These are phyloP conservation scores for Channa maculata DNA, from an alignment of 2,113 vertebrate species.

Conservation along the genomic window DNA sequence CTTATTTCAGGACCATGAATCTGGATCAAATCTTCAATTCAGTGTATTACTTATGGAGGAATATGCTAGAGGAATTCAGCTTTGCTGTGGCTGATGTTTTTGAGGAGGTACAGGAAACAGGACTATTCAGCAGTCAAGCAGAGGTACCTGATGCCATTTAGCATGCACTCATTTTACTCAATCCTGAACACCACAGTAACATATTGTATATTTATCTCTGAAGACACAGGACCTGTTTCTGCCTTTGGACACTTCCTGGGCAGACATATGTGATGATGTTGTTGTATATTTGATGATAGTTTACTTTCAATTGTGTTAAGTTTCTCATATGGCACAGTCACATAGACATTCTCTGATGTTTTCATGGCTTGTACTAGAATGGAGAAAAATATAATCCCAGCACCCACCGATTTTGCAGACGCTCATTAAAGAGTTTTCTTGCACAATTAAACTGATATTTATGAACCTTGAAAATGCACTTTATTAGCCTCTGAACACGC, in stretches of 20 bases:
- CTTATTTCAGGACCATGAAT: constrained; percentile 52
- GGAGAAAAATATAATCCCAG: background rate
- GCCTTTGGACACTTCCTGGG: constrained; percentile 17
- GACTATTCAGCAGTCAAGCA: constrained; percentile 59
- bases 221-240: constrained; percentile 29
- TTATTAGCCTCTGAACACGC: constrained; percentile 20
- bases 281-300: no score
- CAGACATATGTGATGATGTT: constrained; percentile 68
- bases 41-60: constrained; percentile 84
- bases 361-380: background rate
- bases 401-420: background rate
- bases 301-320: no score
- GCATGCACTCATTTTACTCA: no score
- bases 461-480: constrained; percentile 29
- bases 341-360: no score
- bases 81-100: constrained; percentile 75
- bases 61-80: constrained; percentile 80
- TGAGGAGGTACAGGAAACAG: constrained; percentile 67
- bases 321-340: no score
- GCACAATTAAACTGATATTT: constrained; percentile 3
- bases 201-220: constrained; percentile 13
- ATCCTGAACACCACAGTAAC: no score
- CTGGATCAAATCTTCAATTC: constrained; percentile 78
- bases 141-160: constrained; percentile 66
- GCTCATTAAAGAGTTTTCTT: constrained; percentile 2